Evolutionary conservation across 2,797 vertebrate species (phyloP).

Genomic region (Gymnothorax reevesii): DNA sequence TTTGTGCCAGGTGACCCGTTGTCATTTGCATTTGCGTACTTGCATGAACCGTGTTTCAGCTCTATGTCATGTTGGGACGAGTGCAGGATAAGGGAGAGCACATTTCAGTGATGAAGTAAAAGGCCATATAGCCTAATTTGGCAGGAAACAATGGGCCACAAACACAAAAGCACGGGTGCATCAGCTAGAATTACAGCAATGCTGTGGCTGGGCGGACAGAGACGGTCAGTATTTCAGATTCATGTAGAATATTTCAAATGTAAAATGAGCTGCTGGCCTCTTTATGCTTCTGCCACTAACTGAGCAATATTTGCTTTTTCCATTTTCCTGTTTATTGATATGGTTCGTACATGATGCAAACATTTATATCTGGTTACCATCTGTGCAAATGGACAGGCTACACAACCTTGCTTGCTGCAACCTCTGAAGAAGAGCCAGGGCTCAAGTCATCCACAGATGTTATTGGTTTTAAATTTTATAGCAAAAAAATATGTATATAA

Average conservation of each 20-base stretch:
- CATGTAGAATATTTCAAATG: neutral
- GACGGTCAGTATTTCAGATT: neutral
- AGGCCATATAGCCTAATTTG: neutral
- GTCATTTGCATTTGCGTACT: too few relatives aligned
- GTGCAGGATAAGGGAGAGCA: neutral
- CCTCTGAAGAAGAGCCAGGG: neutral
- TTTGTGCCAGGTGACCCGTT: too few relatives aligned
- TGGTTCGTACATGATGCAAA: neutral
- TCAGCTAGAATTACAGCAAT: neutral
- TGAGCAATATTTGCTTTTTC: neutral
- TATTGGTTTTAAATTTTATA: neutral
- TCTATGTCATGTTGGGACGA: neutral
- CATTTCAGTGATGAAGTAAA: neutral
- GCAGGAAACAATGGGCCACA: neutral
- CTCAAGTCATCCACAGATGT: neutral
- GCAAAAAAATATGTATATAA: neutral
- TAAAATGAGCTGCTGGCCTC: neutral
- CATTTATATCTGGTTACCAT: neutral
- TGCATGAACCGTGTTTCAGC: too few relatives aligned
- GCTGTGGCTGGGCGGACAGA: neutral
- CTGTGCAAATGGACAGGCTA: neutral
- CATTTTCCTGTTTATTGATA: neutral
- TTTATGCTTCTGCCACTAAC: neutral
- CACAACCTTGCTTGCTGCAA: neutral
- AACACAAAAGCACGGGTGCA: neutral